phyloP scores from a whole-genome alignment of 1,140 invertebrate genomes.

The Sitobion miscanthi region DNA sequence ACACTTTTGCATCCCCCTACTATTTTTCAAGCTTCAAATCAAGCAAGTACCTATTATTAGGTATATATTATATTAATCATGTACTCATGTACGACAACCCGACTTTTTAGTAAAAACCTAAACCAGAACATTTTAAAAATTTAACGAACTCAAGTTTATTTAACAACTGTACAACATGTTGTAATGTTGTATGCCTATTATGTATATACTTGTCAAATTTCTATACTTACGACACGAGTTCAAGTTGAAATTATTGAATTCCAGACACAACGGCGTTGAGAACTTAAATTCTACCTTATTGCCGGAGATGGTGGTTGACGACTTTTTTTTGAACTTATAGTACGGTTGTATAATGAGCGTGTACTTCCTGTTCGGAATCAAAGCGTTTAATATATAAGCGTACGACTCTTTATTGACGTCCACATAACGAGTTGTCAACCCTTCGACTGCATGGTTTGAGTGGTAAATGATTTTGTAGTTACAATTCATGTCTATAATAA shows the following conservation, averaged over 20 bases:
- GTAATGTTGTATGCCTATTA: background rate
- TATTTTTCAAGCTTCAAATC: too few species aligned
- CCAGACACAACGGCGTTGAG: background rate
- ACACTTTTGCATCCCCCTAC: too few species aligned
- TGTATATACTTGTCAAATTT: background rate
- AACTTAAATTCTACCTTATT: background rate
- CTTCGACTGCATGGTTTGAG: background rate
- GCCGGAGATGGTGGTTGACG: background rate
- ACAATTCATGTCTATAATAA: conserved; percentile 35
- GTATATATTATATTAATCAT: too few species aligned
- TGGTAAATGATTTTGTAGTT: background rate
- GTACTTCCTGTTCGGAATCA: background rate
- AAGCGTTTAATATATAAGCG: background rate
- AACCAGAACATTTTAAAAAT: too few species aligned
- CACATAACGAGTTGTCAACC: background rate
- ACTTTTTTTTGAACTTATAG: background rate
- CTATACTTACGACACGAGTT: conserved; percentile 10
- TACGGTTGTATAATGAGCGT: background rate
- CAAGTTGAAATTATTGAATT: background rate
- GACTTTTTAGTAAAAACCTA: too few species aligned
- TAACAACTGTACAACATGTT: background rate
- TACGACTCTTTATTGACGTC: background rate
- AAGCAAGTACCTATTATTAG: too few species aligned
- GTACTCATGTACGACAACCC: too few species aligned
- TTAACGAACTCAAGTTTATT: too few species aligned